A percentile compares a stretch with the other conserved stretches of the same genome.
phyloP scores from a whole-genome alignment of 2,113 vertebrate genomes.

The Bucco capensis region DNA sequence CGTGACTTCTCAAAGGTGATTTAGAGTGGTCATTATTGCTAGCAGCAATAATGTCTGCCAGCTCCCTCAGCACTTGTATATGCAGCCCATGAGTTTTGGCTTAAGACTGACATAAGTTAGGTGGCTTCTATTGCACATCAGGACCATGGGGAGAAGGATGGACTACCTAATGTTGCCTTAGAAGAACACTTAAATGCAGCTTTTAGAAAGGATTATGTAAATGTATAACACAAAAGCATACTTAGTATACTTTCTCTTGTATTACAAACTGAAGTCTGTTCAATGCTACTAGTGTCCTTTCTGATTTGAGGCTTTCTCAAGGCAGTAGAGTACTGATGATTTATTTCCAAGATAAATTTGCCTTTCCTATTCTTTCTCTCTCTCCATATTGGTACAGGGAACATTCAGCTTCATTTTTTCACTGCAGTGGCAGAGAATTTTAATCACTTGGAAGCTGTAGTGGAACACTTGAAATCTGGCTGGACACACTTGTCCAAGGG shows the following conservation, averaged over 20 bases:
- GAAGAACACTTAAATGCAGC: not conserved
- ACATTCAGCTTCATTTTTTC: constrained; percentile 4
- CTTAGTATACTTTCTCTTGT: not conserved
- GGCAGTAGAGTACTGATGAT: not conserved
- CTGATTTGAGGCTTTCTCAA: not conserved
- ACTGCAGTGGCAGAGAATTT: not conserved
- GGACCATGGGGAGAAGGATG: not conserved
- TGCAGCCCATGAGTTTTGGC: not conserved
- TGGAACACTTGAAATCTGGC: not conserved
- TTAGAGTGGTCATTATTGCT: not conserved
- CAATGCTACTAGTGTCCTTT: not conserved
- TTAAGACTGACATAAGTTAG: not conserved
- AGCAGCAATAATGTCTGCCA: not conserved
- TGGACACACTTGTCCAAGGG: not conserved
- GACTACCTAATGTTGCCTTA: not conserved
- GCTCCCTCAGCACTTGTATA: not conserved
- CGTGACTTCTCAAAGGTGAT: not conserved
- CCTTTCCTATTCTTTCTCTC: not conserved
- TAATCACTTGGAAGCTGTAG: not conserved
- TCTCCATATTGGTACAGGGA: constrained; percentile 37
- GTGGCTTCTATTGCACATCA: not conserved
- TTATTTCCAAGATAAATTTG: not conserved
- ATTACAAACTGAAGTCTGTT: not conserved
- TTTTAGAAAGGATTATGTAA: not conserved
- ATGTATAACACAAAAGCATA: not conserved